Evolutionary conservation across 2,113 vertebrate genomes (phyloP), one percentile per base, ranked within the genome.

Genomic region (Cyphomyrus discorhynchus): DNA sequence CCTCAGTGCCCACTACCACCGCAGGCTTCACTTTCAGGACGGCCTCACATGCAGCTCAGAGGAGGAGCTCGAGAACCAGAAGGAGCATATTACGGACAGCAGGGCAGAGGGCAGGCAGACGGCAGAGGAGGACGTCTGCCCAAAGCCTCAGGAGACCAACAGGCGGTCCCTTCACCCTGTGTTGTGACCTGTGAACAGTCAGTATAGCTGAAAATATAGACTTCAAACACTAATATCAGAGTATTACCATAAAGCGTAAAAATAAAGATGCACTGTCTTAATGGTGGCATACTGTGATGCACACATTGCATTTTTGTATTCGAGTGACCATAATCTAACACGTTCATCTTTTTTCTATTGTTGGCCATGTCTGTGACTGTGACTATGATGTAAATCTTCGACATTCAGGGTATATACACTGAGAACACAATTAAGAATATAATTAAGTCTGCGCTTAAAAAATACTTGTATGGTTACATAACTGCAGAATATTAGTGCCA

Each of bases 1-100:
- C 91, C 92, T 96, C 89, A 94, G 93, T 24, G 49, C 90, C 42
- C 94, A 95, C 84, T 91, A 93, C 42, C 94, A 90, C 19, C 89
- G 39, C 39, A 42, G 89, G 87, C 62, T 94, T 77, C 95, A 95
- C 91, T 92, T 92, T 2, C 91, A 88, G 17, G 90, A 86, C 17
- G 62, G 39, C 89, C 93, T 88, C 45, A 91, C 56, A 19, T 94
- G 91, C 89, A 94, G 94, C 93, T 95, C 94, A 2, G 94, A 95
- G 89, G 95, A 96, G 45, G 92, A 95, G 50, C 90, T 93, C 74
- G 90, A 92, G 77, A 89, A 82, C 52, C 88, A 82, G 13, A 89
- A 82, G 42, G 47, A 66, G 0, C 90, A 91, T 86, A 70, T 27
- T 10, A 27, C 42, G 24, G 46, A 42, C 1, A 0, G 58, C 74